Evolutionary conservation across 2,113 vertebrate species (phyloP).

Genomic region (Corvus cornix): DNA sequence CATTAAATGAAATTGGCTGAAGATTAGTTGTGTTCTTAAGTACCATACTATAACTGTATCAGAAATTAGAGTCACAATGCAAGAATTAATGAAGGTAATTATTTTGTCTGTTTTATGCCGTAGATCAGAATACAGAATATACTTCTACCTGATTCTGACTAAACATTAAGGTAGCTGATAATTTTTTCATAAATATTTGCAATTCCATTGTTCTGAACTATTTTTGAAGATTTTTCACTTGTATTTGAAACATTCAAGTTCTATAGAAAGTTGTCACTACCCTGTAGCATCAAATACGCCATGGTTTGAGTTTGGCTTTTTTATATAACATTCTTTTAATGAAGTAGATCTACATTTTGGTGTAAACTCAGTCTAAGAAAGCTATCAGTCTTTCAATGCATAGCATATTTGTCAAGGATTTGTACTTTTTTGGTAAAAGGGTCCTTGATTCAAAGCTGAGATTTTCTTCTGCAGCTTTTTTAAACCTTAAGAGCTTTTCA

Average conservation of each 20-base stretch:
- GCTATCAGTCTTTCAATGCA: neutral
- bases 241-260: neutral
- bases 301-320: neutral
- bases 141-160: neutral
- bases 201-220: neutral
- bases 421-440: neutral
- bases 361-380: neutral
- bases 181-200: neutral
- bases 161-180: neutral
- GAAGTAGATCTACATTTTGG: neutral
- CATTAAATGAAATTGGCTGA: neutral
- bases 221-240: neutral
- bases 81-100: neutral
- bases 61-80: neutral
- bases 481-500: neutral
- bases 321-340: neutral
- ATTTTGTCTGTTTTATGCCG: neutral
- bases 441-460: neutral
- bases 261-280: neutral
- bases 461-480: neutral
- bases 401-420: neutral
- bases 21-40: neutral
- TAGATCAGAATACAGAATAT: neutral
- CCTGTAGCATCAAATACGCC: neutral
- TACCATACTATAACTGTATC: neutral